Percentiles rank a stretch among this genome's conserved stretches.
Evolutionary conservation across 2,797 vertebrate species (phyloP).

Genomic region (Hyperoplus lanceolatus): DNA sequence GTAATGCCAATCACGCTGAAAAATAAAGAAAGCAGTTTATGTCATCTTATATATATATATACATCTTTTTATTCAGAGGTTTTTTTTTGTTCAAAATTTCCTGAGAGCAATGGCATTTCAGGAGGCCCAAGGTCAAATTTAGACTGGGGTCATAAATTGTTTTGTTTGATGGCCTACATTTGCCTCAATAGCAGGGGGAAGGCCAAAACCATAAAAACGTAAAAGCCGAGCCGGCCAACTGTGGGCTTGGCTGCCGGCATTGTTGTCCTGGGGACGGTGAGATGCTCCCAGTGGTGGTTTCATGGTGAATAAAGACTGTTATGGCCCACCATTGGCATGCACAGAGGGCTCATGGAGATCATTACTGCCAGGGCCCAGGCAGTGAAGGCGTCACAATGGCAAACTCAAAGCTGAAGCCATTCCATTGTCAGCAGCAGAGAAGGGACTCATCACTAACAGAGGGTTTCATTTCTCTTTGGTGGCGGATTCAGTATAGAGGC

Average conservation of each 20-base stretch:
- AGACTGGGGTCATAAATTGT: conserved; percentile 85
- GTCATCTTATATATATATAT: conserved; percentile 47
- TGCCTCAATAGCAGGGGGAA: conserved; percentile 87
- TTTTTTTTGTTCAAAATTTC: conserved; percentile 56
- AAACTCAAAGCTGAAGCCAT: conserved; percentile 73
- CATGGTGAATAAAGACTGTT: conserved; percentile 80
- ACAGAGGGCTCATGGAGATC: conserved; percentile 73
- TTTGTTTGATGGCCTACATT: conserved; percentile 88
- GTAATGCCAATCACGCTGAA: conserved; percentile 31
- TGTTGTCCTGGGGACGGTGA: conserved; percentile 80
- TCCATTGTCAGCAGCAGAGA: conserved; percentile 68
- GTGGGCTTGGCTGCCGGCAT: conserved; percentile 78
- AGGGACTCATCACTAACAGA: conserved; percentile 45
- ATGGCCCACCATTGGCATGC: conserved; percentile 75
- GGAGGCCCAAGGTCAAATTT: conserved; percentile 88
- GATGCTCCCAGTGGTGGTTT: conserved; percentile 78
- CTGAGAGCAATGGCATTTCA: conserved; percentile 80
- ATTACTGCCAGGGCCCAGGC: conserved; percentile 72
- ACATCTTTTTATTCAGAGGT: conserved; percentile 59
- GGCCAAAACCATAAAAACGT: conserved; percentile 87
- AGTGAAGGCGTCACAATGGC: conserved; percentile 73
- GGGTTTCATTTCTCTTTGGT: conserved; percentile 50
- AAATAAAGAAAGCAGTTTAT: conserved; percentile 53
- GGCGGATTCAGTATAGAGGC: conserved; percentile 30
- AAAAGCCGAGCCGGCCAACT: conserved; percentile 80